These are phyloP conservation scores for Argyra leucocephala DNA, from an alignment of 2,888 invertebrate genomes.

Conservation along the genomic window DNA sequence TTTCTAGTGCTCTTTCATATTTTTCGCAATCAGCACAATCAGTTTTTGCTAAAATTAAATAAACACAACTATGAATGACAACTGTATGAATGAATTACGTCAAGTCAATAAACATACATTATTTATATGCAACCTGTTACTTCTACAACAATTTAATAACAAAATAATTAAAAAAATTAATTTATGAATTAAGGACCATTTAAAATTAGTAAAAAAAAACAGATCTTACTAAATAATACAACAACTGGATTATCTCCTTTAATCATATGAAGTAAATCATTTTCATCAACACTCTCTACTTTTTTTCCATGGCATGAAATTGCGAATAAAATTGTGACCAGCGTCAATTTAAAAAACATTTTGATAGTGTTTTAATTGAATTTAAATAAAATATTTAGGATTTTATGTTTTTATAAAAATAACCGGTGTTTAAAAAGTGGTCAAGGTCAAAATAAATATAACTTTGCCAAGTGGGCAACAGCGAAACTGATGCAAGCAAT, in stretches of 20 bases:
- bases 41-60: constrained; percentile 53
- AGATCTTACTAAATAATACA: constrained; percentile 66
- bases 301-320: neutral
- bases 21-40: constrained; percentile 61
- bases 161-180: too few relatives aligned
- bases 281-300: constrained; percentile 62
- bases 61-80: too few relatives aligned
- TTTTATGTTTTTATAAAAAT: neutral
- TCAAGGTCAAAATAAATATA: neutral
- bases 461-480: neutral
- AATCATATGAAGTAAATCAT: constrained; percentile 67
- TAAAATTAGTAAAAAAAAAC: neutral
- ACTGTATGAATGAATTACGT: too few relatives aligned
- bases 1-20: constrained; percentile 57
- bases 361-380: neutral
- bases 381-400: neutral
- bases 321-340: neutral
- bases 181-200: too few relatives aligned
- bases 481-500: too few relatives aligned
- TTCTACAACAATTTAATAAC: too few relatives aligned
- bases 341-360: neutral
- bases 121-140: too few relatives aligned
- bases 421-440: neutral
- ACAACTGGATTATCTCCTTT: constrained; percentile 71
- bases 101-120: too few relatives aligned